A percentile compares a stretch with the other conserved stretches of the same genome.
phyloP scores from a whole-genome alignment of 2,888 invertebrate species.

The Hirudinaria manillensis region DNA sequence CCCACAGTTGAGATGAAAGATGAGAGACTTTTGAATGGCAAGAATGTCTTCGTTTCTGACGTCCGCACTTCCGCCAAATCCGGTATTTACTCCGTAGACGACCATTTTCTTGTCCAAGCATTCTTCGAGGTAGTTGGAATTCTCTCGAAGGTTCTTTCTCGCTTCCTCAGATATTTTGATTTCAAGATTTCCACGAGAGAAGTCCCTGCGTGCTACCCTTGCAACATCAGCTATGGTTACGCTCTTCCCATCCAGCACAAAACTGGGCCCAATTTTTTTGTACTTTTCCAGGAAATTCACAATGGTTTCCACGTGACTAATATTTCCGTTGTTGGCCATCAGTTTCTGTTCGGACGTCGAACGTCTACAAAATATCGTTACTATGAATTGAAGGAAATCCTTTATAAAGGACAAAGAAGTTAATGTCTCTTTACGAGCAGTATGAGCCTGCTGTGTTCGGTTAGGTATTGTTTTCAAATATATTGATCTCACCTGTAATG shows the following conservation, averaged over 20 bases:
- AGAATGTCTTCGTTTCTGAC: constrained; percentile 36
- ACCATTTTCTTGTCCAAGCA: constrained; percentile 34
- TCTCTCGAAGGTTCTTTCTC: not conserved
- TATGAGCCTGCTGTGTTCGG: too few relatives aligned
- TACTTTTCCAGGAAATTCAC: constrained; percentile 10
- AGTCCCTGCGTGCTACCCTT: not conserved
- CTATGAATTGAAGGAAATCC: too few relatives aligned
- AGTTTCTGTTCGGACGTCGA: too few relatives aligned
- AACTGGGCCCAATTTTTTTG: not conserved
- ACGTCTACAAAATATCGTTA: too few relatives aligned
- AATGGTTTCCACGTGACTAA: constrained; percentile 8
- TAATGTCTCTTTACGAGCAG: too few relatives aligned
- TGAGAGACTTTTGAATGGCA: constrained; percentile 35
- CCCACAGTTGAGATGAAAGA: constrained; percentile 39
- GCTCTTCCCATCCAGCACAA: not conserved
- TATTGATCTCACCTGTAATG: too few relatives aligned
- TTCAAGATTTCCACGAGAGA: not conserved
- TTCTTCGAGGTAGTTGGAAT: not conserved
- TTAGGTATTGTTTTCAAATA: too few relatives aligned
- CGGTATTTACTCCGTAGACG: constrained; percentile 41
- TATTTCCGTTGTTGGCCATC: not conserved
- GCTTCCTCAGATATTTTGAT: not conserved
- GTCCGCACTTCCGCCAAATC: constrained; percentile 42
- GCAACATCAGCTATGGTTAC: constrained; percentile 16
- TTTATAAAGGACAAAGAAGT: too few relatives aligned